phyloP scores from a whole-genome alignment of 2,888 invertebrate genomes.

The Herminia tarsipennalis region DNA sequence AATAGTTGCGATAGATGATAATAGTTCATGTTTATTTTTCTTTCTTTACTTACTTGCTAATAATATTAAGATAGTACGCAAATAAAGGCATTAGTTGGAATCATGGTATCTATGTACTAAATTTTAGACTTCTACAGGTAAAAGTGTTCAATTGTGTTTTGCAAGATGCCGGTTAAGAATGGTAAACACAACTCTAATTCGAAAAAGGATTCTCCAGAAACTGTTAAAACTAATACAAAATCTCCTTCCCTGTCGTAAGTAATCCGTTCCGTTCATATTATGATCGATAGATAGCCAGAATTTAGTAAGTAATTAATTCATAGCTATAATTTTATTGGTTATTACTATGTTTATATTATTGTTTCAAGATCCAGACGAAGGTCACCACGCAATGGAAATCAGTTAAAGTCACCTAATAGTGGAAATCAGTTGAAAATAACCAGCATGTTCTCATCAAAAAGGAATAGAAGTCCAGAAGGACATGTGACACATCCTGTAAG shows the following conservation, averaged over 20 bases:
- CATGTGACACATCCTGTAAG: slow-evolving; percentile 23
- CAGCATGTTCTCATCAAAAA: slow-evolving; percentile 59
- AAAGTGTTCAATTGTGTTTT: no score
- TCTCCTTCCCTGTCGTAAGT: slow-evolving; percentile 37
- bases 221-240: slow-evolving; percentile 17
- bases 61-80: no score
- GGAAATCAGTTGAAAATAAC: slow-evolving; percentile 59
- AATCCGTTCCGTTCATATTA: no score
- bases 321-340: background rate
- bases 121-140: no score
- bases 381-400: slow-evolving; percentile 49
- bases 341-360: background rate
- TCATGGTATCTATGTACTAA: no score
- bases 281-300: no score
- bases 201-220: slow-evolving; percentile 27
- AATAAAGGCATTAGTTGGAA: no score
- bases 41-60: no score
- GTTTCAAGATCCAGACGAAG: slow-evolving; percentile 43
- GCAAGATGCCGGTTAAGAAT: slow-evolving; percentile 51
- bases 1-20: no score
- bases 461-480: slow-evolving; percentile 50
- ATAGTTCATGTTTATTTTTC: no score
- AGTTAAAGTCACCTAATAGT: slow-evolving; percentile 49
- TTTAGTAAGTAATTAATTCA: background rate
- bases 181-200: slow-evolving; percentile 23